Percentiles rank a stretch among this genome's conserved stretches.
Conservation (phyloP, 2,797 vertebrate species). For the Ctenosaura bakeri region DNA sequence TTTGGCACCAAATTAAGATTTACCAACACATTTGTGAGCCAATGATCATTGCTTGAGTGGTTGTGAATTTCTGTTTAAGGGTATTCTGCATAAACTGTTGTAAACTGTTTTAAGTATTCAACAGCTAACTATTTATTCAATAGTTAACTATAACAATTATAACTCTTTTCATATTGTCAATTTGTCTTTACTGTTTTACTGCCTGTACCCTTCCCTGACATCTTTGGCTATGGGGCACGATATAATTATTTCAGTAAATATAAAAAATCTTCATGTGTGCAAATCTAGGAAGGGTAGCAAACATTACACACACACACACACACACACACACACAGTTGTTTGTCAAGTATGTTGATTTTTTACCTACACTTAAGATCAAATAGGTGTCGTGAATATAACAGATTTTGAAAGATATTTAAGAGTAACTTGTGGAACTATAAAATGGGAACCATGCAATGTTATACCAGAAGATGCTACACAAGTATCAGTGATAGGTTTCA, state of each 20-base stretch:
- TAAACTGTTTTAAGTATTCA: too few species aligned
- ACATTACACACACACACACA: not conserved
- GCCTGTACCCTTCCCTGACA: not conserved
- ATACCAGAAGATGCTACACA: not conserved
- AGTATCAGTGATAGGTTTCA: constrained; percentile 17
- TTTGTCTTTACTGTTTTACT: too few species aligned
- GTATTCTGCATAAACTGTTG: too few species aligned
- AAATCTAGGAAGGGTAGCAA: not conserved
- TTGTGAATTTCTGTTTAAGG: too few species aligned
- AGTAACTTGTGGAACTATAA: not conserved
- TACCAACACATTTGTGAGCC: too few species aligned
- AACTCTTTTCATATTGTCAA: too few species aligned
- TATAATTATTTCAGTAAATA: too few species aligned
- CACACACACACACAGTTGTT: not conserved
- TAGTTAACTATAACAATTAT: too few species aligned
- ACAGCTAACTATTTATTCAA: too few species aligned
- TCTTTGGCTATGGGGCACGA: not conserved
- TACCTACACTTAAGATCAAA: not conserved
- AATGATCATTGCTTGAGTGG: too few species aligned
- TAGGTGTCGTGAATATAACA: not conserved
- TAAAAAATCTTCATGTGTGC: not conserved
- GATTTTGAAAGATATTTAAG: not conserved
- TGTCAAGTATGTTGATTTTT: not conserved
- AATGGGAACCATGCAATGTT: not conserved
- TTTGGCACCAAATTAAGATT: too few species aligned